Evolutionary conservation across 1,140 invertebrate species (phyloP).

Genomic region (Tetramorium simillimum): DNA sequence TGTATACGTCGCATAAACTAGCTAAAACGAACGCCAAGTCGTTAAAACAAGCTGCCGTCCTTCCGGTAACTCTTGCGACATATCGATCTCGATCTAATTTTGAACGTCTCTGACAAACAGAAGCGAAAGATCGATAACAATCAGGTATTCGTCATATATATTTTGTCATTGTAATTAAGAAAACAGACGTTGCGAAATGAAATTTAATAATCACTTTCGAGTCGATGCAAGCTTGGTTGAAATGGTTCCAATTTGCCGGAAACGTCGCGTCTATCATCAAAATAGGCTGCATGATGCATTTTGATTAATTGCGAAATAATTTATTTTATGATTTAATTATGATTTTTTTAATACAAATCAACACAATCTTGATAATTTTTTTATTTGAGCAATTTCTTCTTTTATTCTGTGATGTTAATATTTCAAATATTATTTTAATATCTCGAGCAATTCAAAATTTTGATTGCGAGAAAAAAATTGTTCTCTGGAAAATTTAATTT

Average conservation of each 20-base stretch:
- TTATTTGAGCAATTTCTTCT: background rate
- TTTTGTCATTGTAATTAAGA: background rate
- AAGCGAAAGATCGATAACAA: background rate
- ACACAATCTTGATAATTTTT: background rate
- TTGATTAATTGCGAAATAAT: background rate
- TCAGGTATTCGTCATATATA: background rate
- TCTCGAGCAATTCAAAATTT: background rate
- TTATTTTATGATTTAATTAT: background rate
- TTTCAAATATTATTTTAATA: background rate
- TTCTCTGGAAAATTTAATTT: background rate
- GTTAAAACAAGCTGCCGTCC: conserved; percentile 8
- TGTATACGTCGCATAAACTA: conserved; percentile 29
- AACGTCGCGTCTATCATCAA: background rate
- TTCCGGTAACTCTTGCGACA: conserved; percentile 45
- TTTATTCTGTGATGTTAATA: background rate
- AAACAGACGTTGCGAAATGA: background rate
- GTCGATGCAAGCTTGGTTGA: background rate
- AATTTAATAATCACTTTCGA: background rate
- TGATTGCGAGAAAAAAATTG: background rate
- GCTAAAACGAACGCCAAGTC: conserved; percentile 16
- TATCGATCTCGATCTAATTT: conserved; percentile 23
- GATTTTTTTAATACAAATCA: background rate
- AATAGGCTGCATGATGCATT: background rate
- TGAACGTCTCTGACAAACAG: background rate
- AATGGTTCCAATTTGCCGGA: background rate